These are phyloP conservation scores for Pseudoips prasinana DNA, from an alignment of 2,888 invertebrate genomes.

Conservation along the genomic window DNA sequence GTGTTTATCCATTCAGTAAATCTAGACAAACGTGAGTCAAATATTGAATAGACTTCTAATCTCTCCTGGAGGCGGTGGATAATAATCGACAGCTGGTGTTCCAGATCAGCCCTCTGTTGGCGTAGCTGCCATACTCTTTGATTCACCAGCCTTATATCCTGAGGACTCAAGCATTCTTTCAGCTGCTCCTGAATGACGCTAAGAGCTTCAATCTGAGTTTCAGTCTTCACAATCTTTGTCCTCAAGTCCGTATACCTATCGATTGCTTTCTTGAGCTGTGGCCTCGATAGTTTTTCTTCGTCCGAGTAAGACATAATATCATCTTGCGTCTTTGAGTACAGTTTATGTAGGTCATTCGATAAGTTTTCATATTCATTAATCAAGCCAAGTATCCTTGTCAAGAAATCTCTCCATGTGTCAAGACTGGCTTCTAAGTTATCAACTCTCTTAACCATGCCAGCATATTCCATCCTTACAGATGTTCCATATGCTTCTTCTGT, in stretches of 20 bases:
- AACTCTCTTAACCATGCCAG: constrained; percentile 88
- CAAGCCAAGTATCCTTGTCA: constrained; percentile 85
- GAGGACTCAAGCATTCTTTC: constrained; percentile 91
- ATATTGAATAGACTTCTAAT: constrained; percentile 86
- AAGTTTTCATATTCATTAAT: constrained; percentile 84
- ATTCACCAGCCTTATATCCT: constrained; percentile 90
- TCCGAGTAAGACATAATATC: constrained; percentile 81
- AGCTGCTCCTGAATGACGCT: constrained; percentile 90
- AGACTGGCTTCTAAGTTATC: constrained; percentile 90
- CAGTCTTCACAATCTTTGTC: constrained; percentile 79
- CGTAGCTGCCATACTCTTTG: constrained; percentile 89
- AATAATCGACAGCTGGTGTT: constrained; percentile 88
- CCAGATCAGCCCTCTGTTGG: constrained; percentile 91
- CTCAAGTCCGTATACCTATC: constrained; percentile 84
- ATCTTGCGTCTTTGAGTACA: constrained; percentile 85
- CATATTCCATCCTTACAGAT: constrained; percentile 91
- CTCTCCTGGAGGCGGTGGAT: constrained; percentile 89
- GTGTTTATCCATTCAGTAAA: constrained; percentile 87
- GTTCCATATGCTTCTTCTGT: constrained; percentile 90
- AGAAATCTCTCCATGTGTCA: constrained; percentile 90
- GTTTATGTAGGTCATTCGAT: constrained; percentile 80
- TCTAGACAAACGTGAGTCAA: constrained; percentile 84
- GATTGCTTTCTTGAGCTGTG: constrained; percentile 84
- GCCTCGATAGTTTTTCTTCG: constrained; percentile 80
- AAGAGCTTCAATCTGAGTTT: constrained; percentile 85